Evolutionary conservation across 2,797 vertebrate species (phyloP), one percentile per base, ranked within the genome.

Genomic region (Neoniphon sammara): DNA sequence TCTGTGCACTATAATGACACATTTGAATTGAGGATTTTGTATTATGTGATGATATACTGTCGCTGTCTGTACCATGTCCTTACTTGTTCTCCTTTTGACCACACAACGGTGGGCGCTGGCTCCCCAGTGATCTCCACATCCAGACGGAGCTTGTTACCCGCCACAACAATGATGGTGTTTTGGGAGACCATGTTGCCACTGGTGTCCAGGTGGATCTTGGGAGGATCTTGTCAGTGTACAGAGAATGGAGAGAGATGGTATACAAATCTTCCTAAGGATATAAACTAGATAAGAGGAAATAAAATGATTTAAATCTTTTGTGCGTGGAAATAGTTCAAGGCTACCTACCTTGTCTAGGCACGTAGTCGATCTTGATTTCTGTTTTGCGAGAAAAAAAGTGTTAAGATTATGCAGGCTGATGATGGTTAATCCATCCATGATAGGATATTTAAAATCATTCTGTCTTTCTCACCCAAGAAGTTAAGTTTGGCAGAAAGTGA

Each of bases 341-440:
- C 5, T n/a, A 59, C 92, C 36, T 75, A 95, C 94, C 94, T 93
- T 95, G 94, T 79, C 96, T 94, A 0, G 96, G 96, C 14, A 97
- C 96, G 0, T 97, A 97, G 80, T 97, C 96, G 10, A 97, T 94
- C 93, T 97, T 97, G 85, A 97, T 96, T 93, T 97, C 96, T 96
- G 85, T 67, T 73, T 67, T 49, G 61, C 75, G 56, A 82, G 55
- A 70, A 42, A 81, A 64, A 72, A 71, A 52, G 74, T 66, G 39
- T 62, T 7, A 58, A 4, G 46, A 21, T 82, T 54, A 75, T 21
- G 1, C 23, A 70, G 74, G 52, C n/a, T 63, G 71, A 50, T 72
- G 54, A 21, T 70, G 75, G 84, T 74, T 10, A 54, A 73, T 57
- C 30, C 9, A 31, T 57, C 47, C 42, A 61, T 9, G 1, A 27